A percentile compares a stretch with the other conserved stretches of the same genome.
These are phyloP conservation scores for Campylorhamphus procurvoides DNA, from an alignment of 2,113 vertebrate genomes.

Conservation along the genomic window DNA sequence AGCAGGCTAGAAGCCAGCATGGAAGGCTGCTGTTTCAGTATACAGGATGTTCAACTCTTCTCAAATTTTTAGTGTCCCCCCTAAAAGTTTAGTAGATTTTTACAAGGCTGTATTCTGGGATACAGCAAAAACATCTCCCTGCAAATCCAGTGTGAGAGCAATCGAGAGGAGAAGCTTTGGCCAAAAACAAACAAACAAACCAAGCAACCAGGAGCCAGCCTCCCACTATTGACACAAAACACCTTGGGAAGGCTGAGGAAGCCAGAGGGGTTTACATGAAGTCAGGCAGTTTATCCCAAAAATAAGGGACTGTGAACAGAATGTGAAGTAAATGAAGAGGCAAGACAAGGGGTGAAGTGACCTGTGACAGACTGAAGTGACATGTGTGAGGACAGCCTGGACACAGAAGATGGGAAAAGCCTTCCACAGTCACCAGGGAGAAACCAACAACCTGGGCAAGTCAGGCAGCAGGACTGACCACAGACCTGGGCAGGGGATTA, in stretches of 20 bases:
- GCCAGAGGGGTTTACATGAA: neutral
- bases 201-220: neutral
- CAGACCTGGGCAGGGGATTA: fast-evolving
- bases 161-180: neutral
- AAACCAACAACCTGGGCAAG: neutral
- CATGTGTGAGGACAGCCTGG: neutral
- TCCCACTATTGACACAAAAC: neutral
- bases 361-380: neutral
- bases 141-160: neutral
- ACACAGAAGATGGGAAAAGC: neutral
- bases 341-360: neutral
- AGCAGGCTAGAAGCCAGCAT: neutral
- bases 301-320: neutral
- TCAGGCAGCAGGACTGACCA: neutral
- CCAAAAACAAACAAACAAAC: neutral
- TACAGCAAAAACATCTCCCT: neutral
- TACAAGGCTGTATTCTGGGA: neutral
- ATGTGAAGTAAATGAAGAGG: neutral
- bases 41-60: neutral
- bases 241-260: neutral
- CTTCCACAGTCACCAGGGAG: neutral
- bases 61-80: neutral
- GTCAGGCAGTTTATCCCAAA: neutral
- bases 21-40: neutral
- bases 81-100: neutral